These are phyloP conservation scores for Rachycentron canadum DNA, from an alignment of 2,797 vertebrate species.

Conservation along the genomic window DNA sequence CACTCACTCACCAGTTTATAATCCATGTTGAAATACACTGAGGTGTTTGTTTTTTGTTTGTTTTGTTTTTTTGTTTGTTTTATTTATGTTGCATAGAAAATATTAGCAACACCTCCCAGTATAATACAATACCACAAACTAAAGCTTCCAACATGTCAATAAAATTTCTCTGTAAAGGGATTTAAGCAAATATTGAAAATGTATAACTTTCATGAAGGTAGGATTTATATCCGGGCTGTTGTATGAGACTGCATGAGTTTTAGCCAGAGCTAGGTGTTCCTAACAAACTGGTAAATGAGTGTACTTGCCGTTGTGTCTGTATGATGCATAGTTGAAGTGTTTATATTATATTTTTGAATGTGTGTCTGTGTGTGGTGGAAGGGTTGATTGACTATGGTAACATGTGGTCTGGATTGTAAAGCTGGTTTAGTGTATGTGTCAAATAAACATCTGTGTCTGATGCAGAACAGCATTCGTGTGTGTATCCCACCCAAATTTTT, in stretches of 20 bases:
- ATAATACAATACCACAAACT: neutral
- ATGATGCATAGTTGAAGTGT: conserved; percentile 29
- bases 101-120: neutral
- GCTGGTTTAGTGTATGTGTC: conserved; percentile 57
- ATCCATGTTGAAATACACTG: neutral
- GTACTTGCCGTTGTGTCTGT: neutral
- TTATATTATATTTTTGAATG: conserved; percentile 9
- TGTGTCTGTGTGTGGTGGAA: neutral
- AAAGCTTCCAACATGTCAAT: neutral
- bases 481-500: neutral
- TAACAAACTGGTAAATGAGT: conserved; percentile 45
- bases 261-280: neutral
- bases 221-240: neutral
- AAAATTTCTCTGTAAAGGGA: neutral
- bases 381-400: conserved; percentile 2
- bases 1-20: conserved; percentile 25
- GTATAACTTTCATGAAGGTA: neutral
- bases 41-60: neutral
- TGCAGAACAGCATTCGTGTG: conserved; percentile 13
- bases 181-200: neutral
- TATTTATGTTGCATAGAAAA: neutral
- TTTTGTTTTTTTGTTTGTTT: neutral
- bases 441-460: conserved; percentile 53
- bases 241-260: neutral
- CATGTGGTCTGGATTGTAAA: conserved; percentile 36